Percentiles rank a stretch among this genome's conserved stretches.
phyloP scores from a whole-genome alignment of 2,797 vertebrate genomes.

The Pelodytes ibericus region DNA sequence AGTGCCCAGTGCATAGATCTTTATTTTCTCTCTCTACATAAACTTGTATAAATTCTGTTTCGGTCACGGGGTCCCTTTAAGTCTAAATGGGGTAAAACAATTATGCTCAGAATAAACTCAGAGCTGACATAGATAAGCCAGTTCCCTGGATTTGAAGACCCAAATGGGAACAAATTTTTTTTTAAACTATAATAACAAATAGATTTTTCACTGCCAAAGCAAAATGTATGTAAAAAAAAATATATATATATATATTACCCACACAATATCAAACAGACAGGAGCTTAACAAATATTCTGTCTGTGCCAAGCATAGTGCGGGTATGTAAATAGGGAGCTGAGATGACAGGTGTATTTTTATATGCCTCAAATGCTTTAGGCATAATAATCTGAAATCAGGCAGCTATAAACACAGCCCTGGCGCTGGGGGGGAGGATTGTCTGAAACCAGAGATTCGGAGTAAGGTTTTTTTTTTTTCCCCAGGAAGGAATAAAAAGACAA shows the following conservation, averaged over 20 bases:
- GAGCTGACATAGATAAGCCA: too few relatives aligned
- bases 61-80: too few relatives aligned
- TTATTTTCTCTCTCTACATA: too few relatives aligned
- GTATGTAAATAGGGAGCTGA: constrained; percentile 62
- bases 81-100: constrained; percentile 31
- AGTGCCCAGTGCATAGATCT: too few relatives aligned
- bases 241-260: too few relatives aligned
- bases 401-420: constrained; percentile 50
- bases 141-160: too few relatives aligned
- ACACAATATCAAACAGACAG: constrained; percentile 31
- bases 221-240: too few relatives aligned
- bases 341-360: constrained; percentile 59
- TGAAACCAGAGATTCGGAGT: neutral
- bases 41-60: too few relatives aligned
- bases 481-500: neutral
- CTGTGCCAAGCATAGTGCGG: constrained; percentile 55
- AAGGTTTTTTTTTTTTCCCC: neutral
- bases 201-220: constrained; percentile 34
- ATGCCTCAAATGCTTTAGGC: constrained; percentile 61
- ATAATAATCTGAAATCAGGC: constrained; percentile 63
- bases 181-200: neutral
- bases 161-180: too few relatives aligned
- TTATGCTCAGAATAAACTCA: constrained; percentile 54
- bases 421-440: neutral
- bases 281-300: constrained; percentile 57